Percentiles rank a stretch among this genome's conserved stretches.
These are phyloP conservation scores for Scalopus aquaticus DNA, from an alignment of 2,113 vertebrate species.

Conservation along the genomic window DNA sequence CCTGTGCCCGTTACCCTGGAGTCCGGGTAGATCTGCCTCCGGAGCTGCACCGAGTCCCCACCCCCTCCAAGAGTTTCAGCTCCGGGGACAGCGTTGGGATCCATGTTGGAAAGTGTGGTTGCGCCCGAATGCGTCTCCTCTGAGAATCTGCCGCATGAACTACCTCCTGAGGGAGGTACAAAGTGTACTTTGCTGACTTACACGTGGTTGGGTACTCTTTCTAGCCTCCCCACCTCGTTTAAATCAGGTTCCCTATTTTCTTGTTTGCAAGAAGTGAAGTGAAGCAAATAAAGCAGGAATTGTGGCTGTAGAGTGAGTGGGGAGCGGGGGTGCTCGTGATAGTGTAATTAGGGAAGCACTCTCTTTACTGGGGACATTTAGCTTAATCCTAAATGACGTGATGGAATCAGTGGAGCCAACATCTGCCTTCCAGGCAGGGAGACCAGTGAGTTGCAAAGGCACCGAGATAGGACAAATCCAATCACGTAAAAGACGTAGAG, in stretches of 20 bases:
- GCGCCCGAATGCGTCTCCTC: background rate
- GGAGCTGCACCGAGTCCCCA: background rate
- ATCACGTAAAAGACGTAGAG: background rate
- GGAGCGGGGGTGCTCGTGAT: background rate
- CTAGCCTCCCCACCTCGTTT: background rate
- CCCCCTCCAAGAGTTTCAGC: too few species aligned
- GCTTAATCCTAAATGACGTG: background rate
- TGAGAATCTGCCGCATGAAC: background rate
- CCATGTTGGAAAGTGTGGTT: background rate
- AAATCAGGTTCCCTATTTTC: background rate
- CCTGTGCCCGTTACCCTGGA: background rate
- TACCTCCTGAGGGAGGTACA: too few species aligned
- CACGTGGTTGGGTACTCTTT: background rate
- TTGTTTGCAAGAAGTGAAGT: background rate
- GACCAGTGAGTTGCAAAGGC: background rate
- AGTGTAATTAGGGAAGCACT: background rate
- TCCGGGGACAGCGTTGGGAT: accelerated
- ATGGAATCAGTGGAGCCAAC: background rate
- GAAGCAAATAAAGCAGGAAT: background rate
- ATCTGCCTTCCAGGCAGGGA: background rate
- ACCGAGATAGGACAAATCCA: background rate
- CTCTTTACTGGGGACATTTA: background rate
- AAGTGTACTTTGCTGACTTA: background rate
- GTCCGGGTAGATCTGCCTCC: background rate
- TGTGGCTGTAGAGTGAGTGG: background rate